These are phyloP conservation scores for Agrochola lychnidis DNA, from an alignment of 2,888 invertebrate genomes.

Conservation along the genomic window DNA sequence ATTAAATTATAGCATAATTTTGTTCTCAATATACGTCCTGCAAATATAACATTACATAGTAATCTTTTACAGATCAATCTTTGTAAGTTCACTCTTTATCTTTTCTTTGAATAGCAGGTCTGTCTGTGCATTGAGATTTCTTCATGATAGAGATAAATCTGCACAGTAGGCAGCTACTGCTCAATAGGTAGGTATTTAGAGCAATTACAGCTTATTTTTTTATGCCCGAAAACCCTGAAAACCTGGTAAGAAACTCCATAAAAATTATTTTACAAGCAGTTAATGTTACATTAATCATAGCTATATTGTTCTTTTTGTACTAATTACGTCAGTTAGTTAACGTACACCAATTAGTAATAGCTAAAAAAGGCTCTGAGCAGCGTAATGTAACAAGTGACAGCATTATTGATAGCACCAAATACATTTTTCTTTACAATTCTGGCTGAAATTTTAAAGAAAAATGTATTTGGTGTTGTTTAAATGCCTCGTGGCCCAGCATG, in stretches of 20 bases:
- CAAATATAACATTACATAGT: constrained; percentile 14
- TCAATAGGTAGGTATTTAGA: neutral
- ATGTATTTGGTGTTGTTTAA: neutral
- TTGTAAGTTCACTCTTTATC: constrained; percentile 2
- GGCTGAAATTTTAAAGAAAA: neutral
- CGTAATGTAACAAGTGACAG: constrained; percentile 18
- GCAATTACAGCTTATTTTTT: constrained; percentile 16
- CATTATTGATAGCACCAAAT: constrained; percentile 28
- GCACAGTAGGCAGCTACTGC: too few species aligned
- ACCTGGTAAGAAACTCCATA: constrained; percentile 1
- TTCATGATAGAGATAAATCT: neutral
- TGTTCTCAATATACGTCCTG: constrained; percentile 22
- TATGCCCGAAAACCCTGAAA: neutral
- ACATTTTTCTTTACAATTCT: constrained; percentile 17
- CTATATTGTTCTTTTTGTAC: constrained; percentile 41
- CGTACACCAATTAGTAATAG: constrained; percentile 31
- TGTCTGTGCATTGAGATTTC: neutral
- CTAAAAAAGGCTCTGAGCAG: neutral
- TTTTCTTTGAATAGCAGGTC: neutral
- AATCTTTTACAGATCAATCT: constrained; percentile 23
- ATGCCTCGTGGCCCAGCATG: neutral
- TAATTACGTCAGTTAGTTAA: constrained; percentile 38
- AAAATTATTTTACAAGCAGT: constrained; percentile 21
- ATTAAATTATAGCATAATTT: constrained; percentile 42
- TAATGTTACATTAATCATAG: constrained; percentile 26